Evolutionary conservation across 30 jellyfish, hydroid and myxozoan species (phyloP).

Genomic region (Sanderia malayensis): DNA sequence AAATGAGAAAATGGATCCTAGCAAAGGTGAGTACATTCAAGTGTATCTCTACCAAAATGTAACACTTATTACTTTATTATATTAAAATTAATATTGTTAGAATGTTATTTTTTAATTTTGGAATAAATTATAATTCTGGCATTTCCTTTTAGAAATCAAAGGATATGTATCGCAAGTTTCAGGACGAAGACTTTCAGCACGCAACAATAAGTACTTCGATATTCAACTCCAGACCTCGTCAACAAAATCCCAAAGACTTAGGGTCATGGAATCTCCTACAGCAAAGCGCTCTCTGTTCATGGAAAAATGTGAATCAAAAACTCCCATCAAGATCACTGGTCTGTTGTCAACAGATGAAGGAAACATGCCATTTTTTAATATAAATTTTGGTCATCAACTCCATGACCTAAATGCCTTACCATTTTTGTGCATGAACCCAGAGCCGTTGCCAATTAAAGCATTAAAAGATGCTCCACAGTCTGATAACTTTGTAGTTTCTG

Average conservation of each 20-base stretch:
- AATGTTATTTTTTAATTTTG: not conserved
- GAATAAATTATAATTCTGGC: not conserved
- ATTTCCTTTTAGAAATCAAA: conserved; percentile 9
- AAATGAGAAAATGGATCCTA: not conserved
- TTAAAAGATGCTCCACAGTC: conserved; percentile 14
- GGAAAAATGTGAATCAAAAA: no score
- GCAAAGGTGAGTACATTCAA: not conserved
- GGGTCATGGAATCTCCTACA: no score
- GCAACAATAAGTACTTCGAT: conserved; percentile 12
- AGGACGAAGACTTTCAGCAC: not conserved
- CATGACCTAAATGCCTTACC: no score
- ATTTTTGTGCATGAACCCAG: not conserved
- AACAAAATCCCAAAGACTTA: no score
- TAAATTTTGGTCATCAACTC: no score
- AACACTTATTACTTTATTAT: not conserved
- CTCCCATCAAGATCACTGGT: no score
- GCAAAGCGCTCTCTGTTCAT: no score
- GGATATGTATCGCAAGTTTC: conserved; percentile 25
- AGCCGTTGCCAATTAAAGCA: not conserved
- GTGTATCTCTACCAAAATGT: not conserved
- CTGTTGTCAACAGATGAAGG: no score
- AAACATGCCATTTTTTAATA: no score
- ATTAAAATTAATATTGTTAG: no score
- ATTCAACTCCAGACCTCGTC: conserved; percentile 1
- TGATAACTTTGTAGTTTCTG: conserved; percentile 8